Base-by-base conservation (phyloP, 1,140 invertebrate species). In the Mamestra configurata region DNA sequence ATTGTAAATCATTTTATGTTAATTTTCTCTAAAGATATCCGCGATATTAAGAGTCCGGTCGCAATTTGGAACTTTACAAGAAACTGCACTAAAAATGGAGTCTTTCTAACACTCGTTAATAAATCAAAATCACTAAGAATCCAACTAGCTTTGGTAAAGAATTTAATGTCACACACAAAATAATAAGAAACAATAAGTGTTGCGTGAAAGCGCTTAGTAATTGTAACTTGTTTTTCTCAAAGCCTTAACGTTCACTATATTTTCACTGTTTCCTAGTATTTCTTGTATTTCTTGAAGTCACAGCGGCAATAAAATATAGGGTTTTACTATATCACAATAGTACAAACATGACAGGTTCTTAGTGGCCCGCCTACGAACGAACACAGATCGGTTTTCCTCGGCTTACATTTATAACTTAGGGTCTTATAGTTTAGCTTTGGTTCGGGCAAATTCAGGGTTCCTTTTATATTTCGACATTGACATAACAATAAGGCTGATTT, bases 291-390 rank as follows among this genome's bases (percentile, higher is more conserved):
- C 40, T 70, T 70, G 66, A 70, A 70, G 35, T 70, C 66, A 70
- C 40, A 70, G 27, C 66, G 20, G 66, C 40, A 70, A 70, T 70
- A 70, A 70, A 70, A 70, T 70, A 70, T 0, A 24, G 1, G 66
- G 66, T 70, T 70, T 70, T 40, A 70, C 22, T 70, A 15, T 70
- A 70, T 46, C 66, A 46, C 40, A 70, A 70, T 70, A 20, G 66
- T 70, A 24, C 40, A 70, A 70, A 70, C 66, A 70, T 70, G 66
- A 49, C 66, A 27, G 20, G 66, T 70, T 46, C 66, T 70, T 70
- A 46, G 66, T 8, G 8, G 40, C 40, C 40, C 66, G 66, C 66
- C 66, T 70, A 70, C 66, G 66, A 49, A 43, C 40, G 66, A 49
- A 24, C 40, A n/a, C 4, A 35, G 66, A 49, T 24, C 66, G 40